Evolutionary conservation across 2,888 invertebrate genomes (phyloP).

Genomic region (Apotomis turbidana): DNA sequence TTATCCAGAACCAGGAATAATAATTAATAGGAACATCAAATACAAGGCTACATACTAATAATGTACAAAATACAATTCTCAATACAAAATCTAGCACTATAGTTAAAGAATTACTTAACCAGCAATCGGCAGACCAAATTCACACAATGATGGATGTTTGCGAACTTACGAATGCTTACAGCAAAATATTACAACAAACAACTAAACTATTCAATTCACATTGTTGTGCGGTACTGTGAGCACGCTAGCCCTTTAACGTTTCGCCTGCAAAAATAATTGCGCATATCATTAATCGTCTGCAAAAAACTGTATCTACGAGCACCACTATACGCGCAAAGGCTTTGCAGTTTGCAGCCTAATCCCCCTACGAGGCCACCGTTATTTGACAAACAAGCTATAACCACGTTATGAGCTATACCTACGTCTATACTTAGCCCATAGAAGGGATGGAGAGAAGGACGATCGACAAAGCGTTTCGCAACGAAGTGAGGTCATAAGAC

Average conservation of each 20-base stretch:
- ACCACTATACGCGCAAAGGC: background rate
- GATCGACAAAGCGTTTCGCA: conserved; percentile 33
- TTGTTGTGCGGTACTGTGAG: background rate
- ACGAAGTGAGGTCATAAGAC: conserved; percentile 29
- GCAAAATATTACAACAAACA: background rate
- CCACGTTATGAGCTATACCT: conserved; percentile 22
- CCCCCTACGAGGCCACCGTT: conserved; percentile 30
- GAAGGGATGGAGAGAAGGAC: conserved; percentile 34
- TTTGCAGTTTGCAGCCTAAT: conserved; percentile 23
- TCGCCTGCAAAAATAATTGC: conserved; percentile 19
- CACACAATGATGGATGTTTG: background rate
- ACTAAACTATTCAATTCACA: conserved; percentile 2
- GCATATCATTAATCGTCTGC: conserved; percentile 9
- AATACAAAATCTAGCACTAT: no score
- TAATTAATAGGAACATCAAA: no score
- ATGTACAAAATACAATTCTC: no score
- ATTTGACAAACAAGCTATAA: conserved; percentile 35
- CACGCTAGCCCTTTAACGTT: conserved; percentile 12
- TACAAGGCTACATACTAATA: no score
- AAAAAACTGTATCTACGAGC: conserved; percentile 6
- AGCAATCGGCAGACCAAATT: no score
- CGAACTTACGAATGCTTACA: background rate
- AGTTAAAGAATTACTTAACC: no score
- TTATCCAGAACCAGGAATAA: no score
- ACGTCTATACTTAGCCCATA: conserved; percentile 18